A percentile compares a stretch with the other conserved stretches of the same genome.
phyloP scores from a whole-genome alignment of 2,888 invertebrate genomes.

The Cerastoderma edule region DNA sequence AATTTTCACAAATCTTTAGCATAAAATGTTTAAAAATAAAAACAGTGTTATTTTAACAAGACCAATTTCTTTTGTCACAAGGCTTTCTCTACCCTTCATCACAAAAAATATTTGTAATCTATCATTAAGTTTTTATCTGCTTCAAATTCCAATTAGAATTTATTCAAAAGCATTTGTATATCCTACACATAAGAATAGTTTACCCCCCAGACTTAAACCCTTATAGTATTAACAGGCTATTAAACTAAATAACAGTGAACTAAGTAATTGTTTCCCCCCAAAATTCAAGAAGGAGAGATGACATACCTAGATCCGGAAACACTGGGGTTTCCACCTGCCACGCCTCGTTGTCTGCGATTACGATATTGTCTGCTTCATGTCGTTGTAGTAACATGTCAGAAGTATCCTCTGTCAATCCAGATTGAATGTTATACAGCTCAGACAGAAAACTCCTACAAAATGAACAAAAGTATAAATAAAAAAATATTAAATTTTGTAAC shows the following conservation, averaged over 20 bases:
- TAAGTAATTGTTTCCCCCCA: too few relatives aligned
- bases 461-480: not conserved
- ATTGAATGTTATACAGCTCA: conserved; percentile 39
- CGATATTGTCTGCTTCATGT: conserved; percentile 44
- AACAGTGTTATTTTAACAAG: too few relatives aligned
- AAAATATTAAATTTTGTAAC: not conserved
- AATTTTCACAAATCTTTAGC: too few relatives aligned
- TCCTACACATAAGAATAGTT: not conserved
- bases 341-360: conserved; percentile 35
- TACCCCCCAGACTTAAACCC: not conserved
- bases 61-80: too few relatives aligned
- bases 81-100: too few relatives aligned
- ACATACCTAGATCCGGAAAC: conserved; percentile 36
- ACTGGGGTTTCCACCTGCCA: conserved; percentile 50
- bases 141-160: not conserved
- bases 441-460: conserved; percentile 48
- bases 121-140: too few relatives aligned
- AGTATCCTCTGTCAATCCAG: conserved; percentile 25
- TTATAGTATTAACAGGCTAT: not conserved
- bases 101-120: too few relatives aligned
- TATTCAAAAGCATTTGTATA: too few relatives aligned
- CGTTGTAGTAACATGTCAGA: conserved; percentile 41
- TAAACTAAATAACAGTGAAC: not conserved
- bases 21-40: too few relatives aligned
- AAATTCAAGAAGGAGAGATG: too few relatives aligned